Conservation (phyloP, 2,113 vertebrate genomes). For the Helogale parvula region DNA sequence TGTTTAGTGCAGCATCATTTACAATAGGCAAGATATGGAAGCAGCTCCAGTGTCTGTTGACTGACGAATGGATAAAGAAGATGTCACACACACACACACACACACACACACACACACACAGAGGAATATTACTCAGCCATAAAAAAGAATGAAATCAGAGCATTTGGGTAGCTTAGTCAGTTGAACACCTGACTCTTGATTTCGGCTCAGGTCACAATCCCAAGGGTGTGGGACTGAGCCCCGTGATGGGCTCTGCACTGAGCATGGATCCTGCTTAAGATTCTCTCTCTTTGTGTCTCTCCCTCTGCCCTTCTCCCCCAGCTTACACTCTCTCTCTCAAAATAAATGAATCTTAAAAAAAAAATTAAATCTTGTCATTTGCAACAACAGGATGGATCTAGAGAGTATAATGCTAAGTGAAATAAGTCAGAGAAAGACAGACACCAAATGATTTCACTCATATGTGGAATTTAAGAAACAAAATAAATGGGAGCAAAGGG, state of each 20-base stretch:
- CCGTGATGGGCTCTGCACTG: too few species aligned
- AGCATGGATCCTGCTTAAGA: too few species aligned
- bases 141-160: not conserved
- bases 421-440: not conserved
- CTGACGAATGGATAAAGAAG: not conserved
- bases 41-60: not conserved
- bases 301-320: too few species aligned
- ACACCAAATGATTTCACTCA: not conserved
- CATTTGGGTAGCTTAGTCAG: too few species aligned
- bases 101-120: too few species aligned
- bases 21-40: not conserved
- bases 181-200: too few species aligned
- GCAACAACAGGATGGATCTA: not conserved
- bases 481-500: not conserved
- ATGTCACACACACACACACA: not conserved
- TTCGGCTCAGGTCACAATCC: too few species aligned
- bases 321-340: too few species aligned
- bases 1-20: not conserved
- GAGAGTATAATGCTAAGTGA: not conserved
- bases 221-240: too few species aligned
- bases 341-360: not conserved
- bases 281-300: too few species aligned
- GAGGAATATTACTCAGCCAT: not conserved
- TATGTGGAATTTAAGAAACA: not conserved
- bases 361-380: not conserved